Percentiles rank a stretch among this genome's conserved stretches.
phyloP scores from a whole-genome alignment of 2,113 vertebrate genomes.

The Pituophis catenifer region DNA sequence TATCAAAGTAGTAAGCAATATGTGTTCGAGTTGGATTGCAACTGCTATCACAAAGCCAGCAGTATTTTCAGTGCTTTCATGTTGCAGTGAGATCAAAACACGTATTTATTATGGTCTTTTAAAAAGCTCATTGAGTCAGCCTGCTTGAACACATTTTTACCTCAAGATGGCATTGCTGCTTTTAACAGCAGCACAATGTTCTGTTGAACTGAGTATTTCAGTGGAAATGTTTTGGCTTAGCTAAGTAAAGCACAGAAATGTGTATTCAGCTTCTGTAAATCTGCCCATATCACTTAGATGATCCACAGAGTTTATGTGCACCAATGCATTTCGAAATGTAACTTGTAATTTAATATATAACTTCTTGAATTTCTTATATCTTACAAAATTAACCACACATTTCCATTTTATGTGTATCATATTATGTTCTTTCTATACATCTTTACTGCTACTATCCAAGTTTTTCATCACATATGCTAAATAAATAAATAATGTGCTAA shows the following conservation, averaged over 20 bases:
- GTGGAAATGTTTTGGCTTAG: neutral
- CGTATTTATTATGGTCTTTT: neutral
- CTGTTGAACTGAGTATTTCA: neutral
- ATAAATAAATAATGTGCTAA: neutral
- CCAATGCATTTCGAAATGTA: neutral
- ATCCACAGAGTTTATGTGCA: neutral
- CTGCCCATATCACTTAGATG: neutral
- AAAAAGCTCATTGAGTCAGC: neutral
- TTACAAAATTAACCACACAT: neutral
- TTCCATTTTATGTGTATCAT: neutral
- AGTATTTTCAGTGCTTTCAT: neutral
- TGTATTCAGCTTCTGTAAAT: neutral
- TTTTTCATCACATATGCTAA: neutral
- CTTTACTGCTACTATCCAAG: neutral
- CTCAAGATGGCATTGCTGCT: slow-evolving; percentile 13
- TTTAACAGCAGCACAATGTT: neutral
- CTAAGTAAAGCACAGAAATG: neutral
- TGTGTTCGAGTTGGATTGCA: neutral
- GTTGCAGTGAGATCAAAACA: neutral
- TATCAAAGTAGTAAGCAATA: neutral
- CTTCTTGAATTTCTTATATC: neutral
- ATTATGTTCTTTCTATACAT: neutral
- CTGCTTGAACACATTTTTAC: slow-evolving; percentile 5
- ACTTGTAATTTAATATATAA: neutral
- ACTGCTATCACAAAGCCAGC: neutral